These are phyloP conservation scores for Aspiorhynchus laticeps DNA, from an alignment of 2,113 vertebrate species.

Conservation along the genomic window DNA sequence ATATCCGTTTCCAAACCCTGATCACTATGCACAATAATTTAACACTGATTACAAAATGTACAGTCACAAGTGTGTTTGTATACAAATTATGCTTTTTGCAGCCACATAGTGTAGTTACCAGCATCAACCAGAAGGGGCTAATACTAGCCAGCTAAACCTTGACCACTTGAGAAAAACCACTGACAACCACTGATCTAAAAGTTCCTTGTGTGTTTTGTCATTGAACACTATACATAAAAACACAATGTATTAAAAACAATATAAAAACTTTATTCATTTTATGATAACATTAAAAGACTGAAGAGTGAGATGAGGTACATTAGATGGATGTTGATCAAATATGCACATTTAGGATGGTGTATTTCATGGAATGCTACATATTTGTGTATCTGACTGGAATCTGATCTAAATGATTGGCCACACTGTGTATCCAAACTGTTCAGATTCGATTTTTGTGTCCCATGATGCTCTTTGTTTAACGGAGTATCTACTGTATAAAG, in stretches of 20 bases:
- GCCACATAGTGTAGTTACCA: neutral
- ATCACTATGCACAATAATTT: too few relatives aligned
- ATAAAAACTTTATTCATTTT: constrained; percentile 18
- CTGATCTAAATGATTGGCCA: neutral
- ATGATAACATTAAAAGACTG: neutral
- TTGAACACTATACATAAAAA: neutral
- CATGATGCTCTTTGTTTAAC: neutral
- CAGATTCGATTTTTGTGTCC: neutral
- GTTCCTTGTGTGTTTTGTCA: neutral
- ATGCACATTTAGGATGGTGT: neutral
- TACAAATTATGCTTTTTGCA: neutral
- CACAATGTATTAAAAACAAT: neutral
- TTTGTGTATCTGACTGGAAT: neutral
- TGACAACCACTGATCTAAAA: neutral
- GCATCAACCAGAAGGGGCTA: neutral
- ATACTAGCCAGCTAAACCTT: neutral
- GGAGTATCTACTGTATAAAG: neutral
- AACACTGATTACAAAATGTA: too few relatives aligned
- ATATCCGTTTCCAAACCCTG: too few relatives aligned
- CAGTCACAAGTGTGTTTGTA: too few relatives aligned
- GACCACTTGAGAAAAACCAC: neutral
- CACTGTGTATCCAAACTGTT: neutral
- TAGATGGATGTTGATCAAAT: neutral
- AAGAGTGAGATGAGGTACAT: neutral
- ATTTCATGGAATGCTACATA: neutral